A percentile compares a stretch with the other conserved stretches of the same genome.
These are phyloP conservation scores for Lucilia sericata DNA, from an alignment of 1,140 invertebrate genomes.

Conservation along the genomic window DNA sequence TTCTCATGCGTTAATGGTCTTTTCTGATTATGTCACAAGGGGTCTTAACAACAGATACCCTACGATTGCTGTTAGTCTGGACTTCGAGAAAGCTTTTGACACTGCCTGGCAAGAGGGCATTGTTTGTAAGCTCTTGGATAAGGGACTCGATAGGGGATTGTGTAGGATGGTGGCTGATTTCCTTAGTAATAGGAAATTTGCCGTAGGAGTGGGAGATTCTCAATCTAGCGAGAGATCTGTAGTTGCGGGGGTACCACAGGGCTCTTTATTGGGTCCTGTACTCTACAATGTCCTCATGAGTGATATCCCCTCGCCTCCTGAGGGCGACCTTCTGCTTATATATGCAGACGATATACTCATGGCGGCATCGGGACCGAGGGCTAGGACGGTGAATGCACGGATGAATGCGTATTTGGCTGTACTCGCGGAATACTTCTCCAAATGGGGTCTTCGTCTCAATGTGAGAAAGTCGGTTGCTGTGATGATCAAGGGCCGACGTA, in stretches of 20 bases:
- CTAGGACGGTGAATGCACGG: not conserved
- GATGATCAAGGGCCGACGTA: not conserved
- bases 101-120: not conserved
- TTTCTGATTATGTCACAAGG: not conserved
- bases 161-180: not conserved
- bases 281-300: not conserved
- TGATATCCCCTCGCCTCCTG: not conserved
- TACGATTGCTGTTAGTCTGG: not conserved
- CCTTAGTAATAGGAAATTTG: not conserved
- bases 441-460: not conserved
- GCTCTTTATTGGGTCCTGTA: not conserved
- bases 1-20: not conserved
- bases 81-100: not conserved
- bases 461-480: not conserved
- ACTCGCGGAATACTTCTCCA: not conserved
- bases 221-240: too few species aligned
- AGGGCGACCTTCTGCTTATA: not conserved
- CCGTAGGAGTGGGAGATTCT: not conserved
- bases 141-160: not conserved
- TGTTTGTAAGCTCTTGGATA: not conserved
- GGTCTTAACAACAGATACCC: not conserved
- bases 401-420: not conserved
- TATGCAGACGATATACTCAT: not conserved
- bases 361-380: not conserved
- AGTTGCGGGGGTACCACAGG: not conserved